phyloP scores from a whole-genome alignment of 2,888 invertebrate genomes.

The Salticus scenicus region DNA sequence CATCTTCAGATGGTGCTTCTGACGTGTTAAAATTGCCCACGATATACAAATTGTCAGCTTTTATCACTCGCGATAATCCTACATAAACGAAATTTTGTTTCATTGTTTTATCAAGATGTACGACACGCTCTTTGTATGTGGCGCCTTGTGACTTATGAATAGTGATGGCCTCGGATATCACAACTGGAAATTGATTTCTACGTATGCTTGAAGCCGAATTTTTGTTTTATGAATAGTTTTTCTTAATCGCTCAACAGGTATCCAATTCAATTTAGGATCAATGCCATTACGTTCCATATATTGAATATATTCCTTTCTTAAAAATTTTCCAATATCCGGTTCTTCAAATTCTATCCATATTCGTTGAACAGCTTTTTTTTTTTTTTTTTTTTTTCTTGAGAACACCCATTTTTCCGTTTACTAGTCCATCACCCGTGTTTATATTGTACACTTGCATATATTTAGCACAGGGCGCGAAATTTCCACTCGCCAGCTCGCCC shows the following conservation, averaged over 20 bases:
- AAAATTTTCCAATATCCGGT: too few species aligned
- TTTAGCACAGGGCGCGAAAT: too few species aligned
- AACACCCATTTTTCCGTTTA: too few species aligned
- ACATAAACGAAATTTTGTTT: not conserved
- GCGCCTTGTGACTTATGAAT: constrained; percentile 71
- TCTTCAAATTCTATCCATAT: too few species aligned
- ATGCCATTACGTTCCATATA: not conserved
- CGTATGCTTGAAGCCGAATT: not conserved
- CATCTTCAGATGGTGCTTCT: not conserved
- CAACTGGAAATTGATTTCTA: constrained; percentile 71
- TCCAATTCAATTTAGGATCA: not conserved
- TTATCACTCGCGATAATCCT: not conserved
- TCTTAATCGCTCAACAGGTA: not conserved
- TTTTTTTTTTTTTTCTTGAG: too few species aligned
- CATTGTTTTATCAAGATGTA: not conserved
- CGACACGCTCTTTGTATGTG: constrained; percentile 16
- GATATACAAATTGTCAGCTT: not conserved
- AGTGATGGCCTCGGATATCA: constrained; percentile 71
- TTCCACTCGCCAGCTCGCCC: too few species aligned
- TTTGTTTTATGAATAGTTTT: not conserved
- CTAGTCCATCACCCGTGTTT: too few species aligned
- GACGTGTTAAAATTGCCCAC: not conserved
- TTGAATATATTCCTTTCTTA: not conserved
- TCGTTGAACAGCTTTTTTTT: too few species aligned
- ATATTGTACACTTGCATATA: too few species aligned